phyloP scores from a whole-genome alignment of 2,113 vertebrate species.

The Egretta garzetta region DNA sequence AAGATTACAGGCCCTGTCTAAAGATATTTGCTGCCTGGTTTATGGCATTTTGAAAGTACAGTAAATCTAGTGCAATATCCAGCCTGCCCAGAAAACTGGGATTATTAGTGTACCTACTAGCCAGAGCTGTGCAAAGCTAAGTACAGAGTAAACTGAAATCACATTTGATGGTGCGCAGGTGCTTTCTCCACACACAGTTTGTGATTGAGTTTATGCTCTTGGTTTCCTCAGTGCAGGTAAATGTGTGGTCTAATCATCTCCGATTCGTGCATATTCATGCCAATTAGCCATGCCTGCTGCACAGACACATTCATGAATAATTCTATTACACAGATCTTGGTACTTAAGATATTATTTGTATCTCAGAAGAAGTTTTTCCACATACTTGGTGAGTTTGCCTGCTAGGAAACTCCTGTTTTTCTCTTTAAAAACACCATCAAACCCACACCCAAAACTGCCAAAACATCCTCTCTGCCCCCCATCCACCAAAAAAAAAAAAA shows the following conservation, averaged over 20 bases:
- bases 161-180: not conserved
- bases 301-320: not conserved
- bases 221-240: not conserved
- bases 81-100: not conserved
- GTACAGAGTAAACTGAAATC: not conserved
- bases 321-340: not conserved
- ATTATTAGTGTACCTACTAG: not conserved
- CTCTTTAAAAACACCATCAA: not conserved
- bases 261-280: not conserved
- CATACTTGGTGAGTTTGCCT: not conserved
- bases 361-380: not conserved
- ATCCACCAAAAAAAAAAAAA: not conserved
- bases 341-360: not conserved
- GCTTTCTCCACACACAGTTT: not conserved
- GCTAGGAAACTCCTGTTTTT: not conserved
- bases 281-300: not conserved
- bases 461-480: not conserved
- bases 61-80: not conserved
- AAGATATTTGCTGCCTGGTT: not conserved
- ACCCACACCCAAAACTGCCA: not conserved
- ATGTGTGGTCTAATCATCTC: not conserved
- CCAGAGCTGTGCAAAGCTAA: not conserved
- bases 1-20: not conserved
- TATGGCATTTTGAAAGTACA: conserved; percentile 22
- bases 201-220: not conserved